A percentile compares a stretch with the other conserved stretches of the same genome.
Evolutionary conservation across 2,113 vertebrate species (phyloP).

Genomic region (Epinephelus lanceolatus): DNA sequence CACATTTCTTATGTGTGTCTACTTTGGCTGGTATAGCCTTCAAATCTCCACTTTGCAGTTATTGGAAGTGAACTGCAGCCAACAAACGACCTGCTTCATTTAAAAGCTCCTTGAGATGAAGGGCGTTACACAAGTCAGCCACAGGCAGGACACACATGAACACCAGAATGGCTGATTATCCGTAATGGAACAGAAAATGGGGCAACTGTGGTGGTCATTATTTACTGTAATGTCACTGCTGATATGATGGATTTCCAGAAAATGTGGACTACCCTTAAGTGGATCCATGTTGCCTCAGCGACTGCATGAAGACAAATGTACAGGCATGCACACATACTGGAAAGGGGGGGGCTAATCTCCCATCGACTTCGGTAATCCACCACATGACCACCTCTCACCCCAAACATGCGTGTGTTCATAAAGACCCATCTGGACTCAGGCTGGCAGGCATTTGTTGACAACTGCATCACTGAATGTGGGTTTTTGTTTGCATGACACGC

Average conservation of each 20-base stretch:
- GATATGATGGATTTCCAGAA: not conserved
- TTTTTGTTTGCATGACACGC: not conserved
- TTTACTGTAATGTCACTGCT: not conserved
- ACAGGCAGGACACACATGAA: slow-evolving; percentile 1
- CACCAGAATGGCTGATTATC: not conserved
- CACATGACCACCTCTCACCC: slow-evolving; percentile 59
- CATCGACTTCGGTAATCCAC: slow-evolving; percentile 53
- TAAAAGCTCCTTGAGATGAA: slow-evolving; percentile 40
- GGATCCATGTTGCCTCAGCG: not conserved
- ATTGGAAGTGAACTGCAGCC: slow-evolving; percentile 34
- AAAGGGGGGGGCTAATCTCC: slow-evolving; percentile 46
- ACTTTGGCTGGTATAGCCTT: slow-evolving; percentile 10
- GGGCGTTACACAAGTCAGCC: not conserved
- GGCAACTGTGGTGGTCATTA: not conserved
- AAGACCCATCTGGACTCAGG: slow-evolving; percentile 52
- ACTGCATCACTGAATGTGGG: not conserved
- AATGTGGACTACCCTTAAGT: not conserved
- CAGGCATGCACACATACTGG: slow-evolving; percentile 11
- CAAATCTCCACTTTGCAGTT: slow-evolving; percentile 30
- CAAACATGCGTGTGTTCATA: slow-evolving; percentile 29
- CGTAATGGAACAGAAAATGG: not conserved
- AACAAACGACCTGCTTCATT: not conserved
- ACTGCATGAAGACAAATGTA: slow-evolving; percentile 14
- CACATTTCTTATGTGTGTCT: not conserved
- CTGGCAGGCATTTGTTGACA: not conserved